Evolutionary conservation across 2,113 vertebrate species (phyloP), one percentile per base, ranked within the genome.

Genomic region (Gnathochromis pfefferi): DNA sequence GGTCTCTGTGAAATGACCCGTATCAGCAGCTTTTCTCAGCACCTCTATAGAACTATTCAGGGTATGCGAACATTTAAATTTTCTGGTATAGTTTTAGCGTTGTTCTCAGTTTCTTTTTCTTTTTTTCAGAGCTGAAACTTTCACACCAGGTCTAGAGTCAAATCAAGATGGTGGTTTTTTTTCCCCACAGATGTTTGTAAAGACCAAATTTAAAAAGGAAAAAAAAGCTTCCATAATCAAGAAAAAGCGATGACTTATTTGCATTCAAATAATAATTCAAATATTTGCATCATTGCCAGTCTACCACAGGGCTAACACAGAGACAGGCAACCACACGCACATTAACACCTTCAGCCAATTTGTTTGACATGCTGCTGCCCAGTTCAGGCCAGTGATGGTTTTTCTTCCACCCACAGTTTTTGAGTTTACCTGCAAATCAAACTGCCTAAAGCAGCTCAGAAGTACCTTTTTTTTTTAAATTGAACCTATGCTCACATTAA

Each of bases 331-430:
- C 12, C 38, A 45, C 4, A 13, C 19, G 13, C 63, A 38, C 3
- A 26, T 26, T 73, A 23, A 7, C 68, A 73, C 13, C 68, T 45
- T 45, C 38, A 26, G 38, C 13, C 38, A 45, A 26, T 7, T 73
- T 73, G 23, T 28, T 49, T 28, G 21, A 17, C 4, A 0, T 19
- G 16, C 0, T 49, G 42, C 23, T 47, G 42, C 40, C 23, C 23
- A 49, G 12, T 47, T 75, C 40, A 49, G 42, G 1, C 23, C 16
- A 19, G 42, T 47, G 42, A 75, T 75, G 42, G 6, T 26, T 28
- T 75, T 75, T 11, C 23, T 19, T 17, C 70, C 13, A 28, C 2
- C 19, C 68, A 42, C 38, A 45, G 38, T 28, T 47, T 35, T 17
- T 47, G 7, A 70, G 38, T 70, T 70, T 13, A 73, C 38, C 21